phyloP scores from a whole-genome alignment of 2,888 invertebrate species.

The Drosophila barbarae region DNA sequence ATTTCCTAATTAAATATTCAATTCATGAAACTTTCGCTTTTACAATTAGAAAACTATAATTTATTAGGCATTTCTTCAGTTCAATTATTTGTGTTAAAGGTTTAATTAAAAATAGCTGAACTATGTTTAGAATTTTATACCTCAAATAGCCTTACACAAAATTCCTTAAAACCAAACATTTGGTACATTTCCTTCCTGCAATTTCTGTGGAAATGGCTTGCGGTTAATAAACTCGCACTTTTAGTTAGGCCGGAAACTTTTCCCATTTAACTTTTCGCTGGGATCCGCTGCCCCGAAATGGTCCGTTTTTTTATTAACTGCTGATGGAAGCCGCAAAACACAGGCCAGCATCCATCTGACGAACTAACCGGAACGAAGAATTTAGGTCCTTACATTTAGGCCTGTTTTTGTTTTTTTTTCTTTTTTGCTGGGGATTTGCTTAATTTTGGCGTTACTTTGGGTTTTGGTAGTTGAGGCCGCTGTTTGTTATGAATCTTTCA shows the following conservation, averaged over 20 bases:
- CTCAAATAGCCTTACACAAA: neutral
- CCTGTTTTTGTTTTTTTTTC: constrained; percentile 22
- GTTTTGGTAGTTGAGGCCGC: constrained; percentile 32
- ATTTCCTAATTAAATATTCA: constrained; percentile 9
- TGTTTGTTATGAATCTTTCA: constrained; percentile 58
- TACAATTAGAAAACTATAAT: constrained; percentile 10
- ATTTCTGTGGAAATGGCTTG: constrained; percentile 44
- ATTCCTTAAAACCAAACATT: neutral
- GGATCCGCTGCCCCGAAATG: constrained; percentile 42
- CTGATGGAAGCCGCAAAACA: constrained; percentile 44
- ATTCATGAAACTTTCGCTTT: neutral
- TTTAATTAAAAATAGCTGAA: neutral
- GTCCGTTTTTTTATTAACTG: constrained; percentile 61
- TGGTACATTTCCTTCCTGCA: constrained; percentile 12
- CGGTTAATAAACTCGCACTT: constrained; percentile 63
- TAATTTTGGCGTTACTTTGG: constrained; percentile 44
- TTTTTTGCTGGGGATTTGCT: constrained; percentile 30
- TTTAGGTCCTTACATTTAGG: constrained; percentile 3
- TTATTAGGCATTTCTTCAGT: neutral
- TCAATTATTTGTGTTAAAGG: neutral
- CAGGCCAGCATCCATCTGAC: constrained; percentile 30
- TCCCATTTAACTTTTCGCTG: constrained; percentile 68
- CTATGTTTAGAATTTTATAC: neutral
- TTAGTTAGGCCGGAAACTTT: constrained; percentile 60
- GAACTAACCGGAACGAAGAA: constrained; percentile 21